Evolutionary conservation across 2,888 invertebrate genomes (phyloP), one percentile per base, ranked within the genome.

Genomic region (Eristalinus aeneus): DNA sequence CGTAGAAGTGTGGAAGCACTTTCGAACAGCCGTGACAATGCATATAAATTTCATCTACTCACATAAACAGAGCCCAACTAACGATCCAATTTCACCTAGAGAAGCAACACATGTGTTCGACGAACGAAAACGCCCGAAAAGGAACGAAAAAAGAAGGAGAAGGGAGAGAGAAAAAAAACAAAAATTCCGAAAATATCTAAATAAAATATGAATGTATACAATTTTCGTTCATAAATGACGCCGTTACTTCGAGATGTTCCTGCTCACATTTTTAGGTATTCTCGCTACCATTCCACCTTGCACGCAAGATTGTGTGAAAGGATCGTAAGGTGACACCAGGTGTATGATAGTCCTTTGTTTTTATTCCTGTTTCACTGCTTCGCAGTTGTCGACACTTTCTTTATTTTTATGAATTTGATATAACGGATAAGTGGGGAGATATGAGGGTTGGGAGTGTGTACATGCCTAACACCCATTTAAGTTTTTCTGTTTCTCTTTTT

Each of bases 151-250:
- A 2, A 64, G 20, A n/a, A 32, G 12, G 60, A 67, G 60, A 22
- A 63, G 54, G 23, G 56, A 20, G 23, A 60, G 39, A 56, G 68
- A 73, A 69, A 53, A 8, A 32, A 34, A 53, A 12, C 60, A 12
- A 20, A 27, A 9, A 16, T 31, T 34, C 23, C 20, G 53, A 46
- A 65, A 81, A 82, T 82, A 86, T 86, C 86, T 86, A 78, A 86
- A 86, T 86, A 82, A 86, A 86, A 86, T 86, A 82, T 86, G 86
- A 86, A 86, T 65, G 71, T 71, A 67, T 76, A 76, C 69, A 86
- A 86, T 86, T 86, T 77, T 86, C 86, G 65, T 82, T 65, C 86
- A 86, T 86, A 86, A 86, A 86, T 86, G 86, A 86, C 86, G 82
- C 86, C 77, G 78, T 86, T 86, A 86, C 77, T 86, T 73, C 77